phyloP scores from a whole-genome alignment of 1,140 invertebrate species.

The Lethocerus indicus region DNA sequence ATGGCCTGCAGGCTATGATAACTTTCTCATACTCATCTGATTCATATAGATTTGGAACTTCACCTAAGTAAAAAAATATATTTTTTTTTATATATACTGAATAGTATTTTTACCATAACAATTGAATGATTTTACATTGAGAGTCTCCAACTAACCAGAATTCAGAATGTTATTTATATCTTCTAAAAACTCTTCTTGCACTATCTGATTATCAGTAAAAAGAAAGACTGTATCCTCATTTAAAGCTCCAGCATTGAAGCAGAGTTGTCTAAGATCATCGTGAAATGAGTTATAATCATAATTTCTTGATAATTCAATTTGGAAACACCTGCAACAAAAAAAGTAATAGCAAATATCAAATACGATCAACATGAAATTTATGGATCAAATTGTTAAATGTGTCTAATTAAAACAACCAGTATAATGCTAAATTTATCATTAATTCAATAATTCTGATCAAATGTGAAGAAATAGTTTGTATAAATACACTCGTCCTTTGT shows the following conservation, averaged over 20 bases:
- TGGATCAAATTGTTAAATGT: too few species aligned
- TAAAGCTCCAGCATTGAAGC: slow-evolving; percentile 46
- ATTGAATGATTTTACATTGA: neutral
- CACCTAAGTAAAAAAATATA: slow-evolving; percentile 39
- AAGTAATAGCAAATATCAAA: neutral
- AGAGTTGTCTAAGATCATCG: slow-evolving; percentile 57
- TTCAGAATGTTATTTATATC: slow-evolving; percentile 85
- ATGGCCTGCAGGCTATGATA: slow-evolving; percentile 47
- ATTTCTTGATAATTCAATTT: slow-evolving; percentile 67
- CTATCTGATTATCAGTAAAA: slow-evolving; percentile 76
- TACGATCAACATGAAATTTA: too few species aligned
- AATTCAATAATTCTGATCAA: too few species aligned
- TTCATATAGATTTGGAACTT: slow-evolving; percentile 74
- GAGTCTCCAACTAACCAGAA: slow-evolving; percentile 36
- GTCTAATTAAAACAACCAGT: too few species aligned
- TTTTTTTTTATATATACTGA: neutral
- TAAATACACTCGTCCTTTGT: too few species aligned
- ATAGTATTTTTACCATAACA: neutral
- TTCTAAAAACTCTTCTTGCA: slow-evolving; percentile 81
- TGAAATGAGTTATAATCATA: slow-evolving; percentile 66
- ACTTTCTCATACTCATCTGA: slow-evolving; percentile 68
- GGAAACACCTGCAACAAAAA: slow-evolving; percentile 44
- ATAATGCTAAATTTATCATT: too few species aligned
- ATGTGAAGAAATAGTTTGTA: too few species aligned
- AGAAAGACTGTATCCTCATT: slow-evolving; percentile 74